Evolutionary conservation across 2,113 vertebrate genomes (phyloP).

Genomic region (Steatornis caripensis): DNA sequence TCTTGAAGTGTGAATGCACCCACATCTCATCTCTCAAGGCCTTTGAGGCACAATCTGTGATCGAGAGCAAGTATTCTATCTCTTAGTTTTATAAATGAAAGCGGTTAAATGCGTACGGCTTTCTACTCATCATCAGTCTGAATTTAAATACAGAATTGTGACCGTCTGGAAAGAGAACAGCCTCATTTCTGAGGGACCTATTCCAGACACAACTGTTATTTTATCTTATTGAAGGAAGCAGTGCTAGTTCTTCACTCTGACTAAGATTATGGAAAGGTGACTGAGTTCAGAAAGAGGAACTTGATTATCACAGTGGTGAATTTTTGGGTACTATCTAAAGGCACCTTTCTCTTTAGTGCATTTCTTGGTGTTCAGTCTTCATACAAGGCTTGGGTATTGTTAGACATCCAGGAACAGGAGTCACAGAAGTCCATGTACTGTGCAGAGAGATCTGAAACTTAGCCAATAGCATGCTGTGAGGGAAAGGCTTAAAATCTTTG

Average conservation of each 20-base stretch:
- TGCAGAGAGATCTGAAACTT: neutral
- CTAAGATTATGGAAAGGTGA: neutral
- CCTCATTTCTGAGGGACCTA: neutral
- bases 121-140: neutral
- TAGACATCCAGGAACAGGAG: neutral
- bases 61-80: neutral
- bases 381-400: neutral
- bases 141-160: neutral
- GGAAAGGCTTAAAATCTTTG: neutral
- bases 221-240: neutral
- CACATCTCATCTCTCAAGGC: neutral
- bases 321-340: neutral
- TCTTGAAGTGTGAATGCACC: neutral
- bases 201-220: neutral
- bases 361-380: neutral
- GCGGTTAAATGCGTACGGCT: rapidly evolving
- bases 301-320: neutral
- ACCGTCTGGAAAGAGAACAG: neutral
- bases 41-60: neutral
- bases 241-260: neutral
- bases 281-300: neutral
- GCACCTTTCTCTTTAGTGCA: neutral
- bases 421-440: neutral
- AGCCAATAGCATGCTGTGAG: neutral
- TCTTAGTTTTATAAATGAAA: neutral